Conservation (phyloP, 2,797 vertebrate genomes). For the Acipenser transmontanus region DNA sequence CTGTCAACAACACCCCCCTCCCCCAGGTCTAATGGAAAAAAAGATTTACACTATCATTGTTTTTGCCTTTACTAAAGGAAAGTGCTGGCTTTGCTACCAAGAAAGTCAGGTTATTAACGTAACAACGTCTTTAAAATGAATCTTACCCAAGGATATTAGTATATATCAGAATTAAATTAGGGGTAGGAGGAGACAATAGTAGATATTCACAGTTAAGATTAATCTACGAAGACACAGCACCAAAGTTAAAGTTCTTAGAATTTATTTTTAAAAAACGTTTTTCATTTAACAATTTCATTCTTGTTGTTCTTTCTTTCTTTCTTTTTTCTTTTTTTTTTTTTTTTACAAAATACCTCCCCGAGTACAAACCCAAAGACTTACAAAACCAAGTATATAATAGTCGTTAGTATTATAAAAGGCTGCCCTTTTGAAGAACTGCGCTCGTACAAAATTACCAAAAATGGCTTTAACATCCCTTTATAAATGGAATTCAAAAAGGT, state of each 20-base stretch:
- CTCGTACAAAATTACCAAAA: slow-evolving; percentile 66
- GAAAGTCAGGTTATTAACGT: too few relatives aligned
- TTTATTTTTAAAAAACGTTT: slow-evolving; percentile 59
- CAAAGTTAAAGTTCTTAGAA: slow-evolving; percentile 42
- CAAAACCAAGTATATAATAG: slow-evolving; percentile 48
- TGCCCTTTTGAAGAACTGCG: slow-evolving; percentile 51
- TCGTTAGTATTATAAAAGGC: slow-evolving; percentile 51
- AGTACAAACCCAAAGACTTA: slow-evolving; percentile 48
- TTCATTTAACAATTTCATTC: slow-evolving; percentile 46
- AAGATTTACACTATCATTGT: too few relatives aligned
- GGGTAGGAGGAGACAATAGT: too few relatives aligned
- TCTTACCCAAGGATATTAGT: too few relatives aligned
- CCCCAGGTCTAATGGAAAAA: too few relatives aligned
- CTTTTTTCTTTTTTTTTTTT: slow-evolving; percentile 28
- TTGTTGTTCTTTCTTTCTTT: neutral
- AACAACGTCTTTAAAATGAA: too few relatives aligned
- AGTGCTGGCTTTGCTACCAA: too few relatives aligned
- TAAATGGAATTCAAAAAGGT: slow-evolving; percentile 56
- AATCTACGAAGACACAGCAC: neutral
- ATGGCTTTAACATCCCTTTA: slow-evolving; percentile 76
- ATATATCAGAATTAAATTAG: too few relatives aligned
- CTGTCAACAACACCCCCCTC: too few relatives aligned
- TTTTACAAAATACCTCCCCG: slow-evolving; percentile 49
- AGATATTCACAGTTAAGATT: too few relatives aligned
- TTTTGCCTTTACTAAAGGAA: too few relatives aligned